Percentiles rank a stretch among this genome's conserved stretches.
These are phyloP conservation scores for Cyclargus thomasi DNA, from an alignment of 1,140 invertebrate genomes.

Conservation along the genomic window DNA sequence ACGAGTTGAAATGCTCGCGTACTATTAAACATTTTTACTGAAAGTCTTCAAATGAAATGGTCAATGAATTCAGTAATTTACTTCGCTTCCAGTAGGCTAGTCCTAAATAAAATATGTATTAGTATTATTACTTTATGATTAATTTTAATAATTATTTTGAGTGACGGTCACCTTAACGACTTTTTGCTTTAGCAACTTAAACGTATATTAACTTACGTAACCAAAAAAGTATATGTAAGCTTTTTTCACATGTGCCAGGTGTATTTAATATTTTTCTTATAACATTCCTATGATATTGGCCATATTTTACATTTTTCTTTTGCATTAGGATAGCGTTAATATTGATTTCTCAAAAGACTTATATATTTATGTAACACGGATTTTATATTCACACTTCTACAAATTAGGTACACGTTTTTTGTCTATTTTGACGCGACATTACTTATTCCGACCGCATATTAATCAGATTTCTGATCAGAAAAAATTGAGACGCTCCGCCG, in stretches of 20 bases:
- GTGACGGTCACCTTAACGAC: not conserved
- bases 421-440: not conserved
- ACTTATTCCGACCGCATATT: too few species aligned
- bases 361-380: slow-evolving; percentile 27
- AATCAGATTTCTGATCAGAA: too few species aligned
- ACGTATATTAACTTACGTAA: not conserved
- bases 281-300: slow-evolving; percentile 55
- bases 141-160: not conserved
- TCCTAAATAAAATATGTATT: not conserved
- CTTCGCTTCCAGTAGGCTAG: not conserved
- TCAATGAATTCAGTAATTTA: not conserved
- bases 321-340: not conserved
- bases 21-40: too few species aligned
- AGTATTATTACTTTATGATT: not conserved
- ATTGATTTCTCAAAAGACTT: slow-evolving; percentile 20
- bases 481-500: too few species aligned
- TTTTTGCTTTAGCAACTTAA: not conserved
- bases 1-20: too few species aligned
- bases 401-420: too few species aligned
- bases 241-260: not conserved
- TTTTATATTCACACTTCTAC: not conserved
- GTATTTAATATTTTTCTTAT: slow-evolving; percentile 17
- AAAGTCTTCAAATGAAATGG: not conserved
- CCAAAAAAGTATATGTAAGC: not conserved
- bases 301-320: slow-evolving; percentile 60